Evolutionary conservation across 2,888 invertebrate genomes (phyloP), one percentile per base, ranked within the genome.

Genomic region (Andrena dorsata): DNA sequence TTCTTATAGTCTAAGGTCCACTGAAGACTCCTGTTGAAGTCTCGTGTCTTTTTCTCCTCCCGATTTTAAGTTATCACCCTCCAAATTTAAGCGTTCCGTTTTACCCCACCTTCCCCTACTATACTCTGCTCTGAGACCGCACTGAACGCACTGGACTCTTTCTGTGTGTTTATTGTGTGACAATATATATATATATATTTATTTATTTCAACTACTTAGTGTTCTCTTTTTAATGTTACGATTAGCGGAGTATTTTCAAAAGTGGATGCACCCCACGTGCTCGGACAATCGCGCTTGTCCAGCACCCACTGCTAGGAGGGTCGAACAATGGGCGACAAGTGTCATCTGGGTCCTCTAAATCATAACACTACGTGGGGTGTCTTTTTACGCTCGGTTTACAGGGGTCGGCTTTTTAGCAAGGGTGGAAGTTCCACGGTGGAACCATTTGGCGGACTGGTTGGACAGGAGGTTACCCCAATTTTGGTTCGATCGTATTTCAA

Each of bases 291-390:
- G 56, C 64, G 76, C 58, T 30, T 66, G 41, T 10, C 10, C 61
- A 58, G 79, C 32, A 78, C 26, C 65, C 53, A n/a, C 61, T 58
- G 51, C 61, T 49, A 79, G 81, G 80, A 84, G 72, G 82, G 69
- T 65, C 76, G 82, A 78, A 87, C 88, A 87, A 87, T 88, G 84
- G 76, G 7, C 65, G 82, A 88, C 88, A 86, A 84, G 87, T 86
- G 84, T 87, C 88, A 84, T 86, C 78, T 61, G 74, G 81, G 79
- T 83, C 73, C 88, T 75, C 76, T 86, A 86, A 87, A 86, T 88
- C 84, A 88, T 78, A 64, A 74, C 79, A 77, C 61, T 60, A 49
- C 6, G 47, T 30, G 60, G 53, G 69, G 58, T 64, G 72, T 58
- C 82, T 83, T 86, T 87, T 87, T 56, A 88, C 77, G 83, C 79